A percentile compares a stretch with the other conserved stretches of the same genome.
phyloP scores from a whole-genome alignment of 2,113 vertebrate species.

The Eretmochelys imbricata region DNA sequence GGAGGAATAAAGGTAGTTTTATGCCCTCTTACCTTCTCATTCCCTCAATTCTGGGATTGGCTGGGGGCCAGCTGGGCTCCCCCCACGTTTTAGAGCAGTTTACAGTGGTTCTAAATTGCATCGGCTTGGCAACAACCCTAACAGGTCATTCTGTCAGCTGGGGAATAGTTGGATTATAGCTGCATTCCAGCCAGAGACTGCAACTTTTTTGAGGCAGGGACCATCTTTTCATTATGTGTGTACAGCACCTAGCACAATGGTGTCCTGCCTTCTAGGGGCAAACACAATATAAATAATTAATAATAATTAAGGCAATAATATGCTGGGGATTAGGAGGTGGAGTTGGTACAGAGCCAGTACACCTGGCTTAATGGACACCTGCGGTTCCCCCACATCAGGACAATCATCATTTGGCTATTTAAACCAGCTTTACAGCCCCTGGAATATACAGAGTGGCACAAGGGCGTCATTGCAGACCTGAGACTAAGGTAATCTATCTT shows the following conservation, averaged over 20 bases:
- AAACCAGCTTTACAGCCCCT: neutral
- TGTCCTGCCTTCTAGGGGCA: neutral
- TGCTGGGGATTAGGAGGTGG: neutral
- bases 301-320: neutral
- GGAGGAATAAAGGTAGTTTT: neutral
- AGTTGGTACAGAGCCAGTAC: neutral
- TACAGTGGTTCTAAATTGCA: neutral
- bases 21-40: neutral
- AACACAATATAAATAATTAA: neutral
- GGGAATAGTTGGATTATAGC: neutral
- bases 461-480: neutral
- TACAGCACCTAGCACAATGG: neutral
- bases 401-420: neutral
- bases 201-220: neutral
- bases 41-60: neutral
- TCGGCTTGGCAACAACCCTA: neutral
- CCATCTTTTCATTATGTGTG: neutral
- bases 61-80: neutral
- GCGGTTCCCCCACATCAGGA: neutral
- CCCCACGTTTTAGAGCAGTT: neutral
- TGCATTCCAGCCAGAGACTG: neutral
- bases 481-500: neutral
- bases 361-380: neutral
- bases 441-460: neutral
- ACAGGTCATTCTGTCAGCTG: neutral